These are phyloP conservation scores for Silurus asotus DNA, from an alignment of 2,113 vertebrate genomes.

Conservation along the genomic window DNA sequence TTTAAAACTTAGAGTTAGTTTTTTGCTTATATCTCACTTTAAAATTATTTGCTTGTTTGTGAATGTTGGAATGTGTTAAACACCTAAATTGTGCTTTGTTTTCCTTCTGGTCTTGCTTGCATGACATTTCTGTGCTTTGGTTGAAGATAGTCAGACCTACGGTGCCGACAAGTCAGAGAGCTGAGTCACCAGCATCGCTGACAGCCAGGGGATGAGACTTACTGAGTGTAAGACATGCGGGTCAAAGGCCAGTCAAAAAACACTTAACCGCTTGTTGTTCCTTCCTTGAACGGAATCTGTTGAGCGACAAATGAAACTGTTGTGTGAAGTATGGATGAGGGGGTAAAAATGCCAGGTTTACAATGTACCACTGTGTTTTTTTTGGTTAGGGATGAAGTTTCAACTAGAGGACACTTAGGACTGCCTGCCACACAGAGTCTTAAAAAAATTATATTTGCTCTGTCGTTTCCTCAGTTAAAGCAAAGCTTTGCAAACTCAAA, in stretches of 20 bases:
- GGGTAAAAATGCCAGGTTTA: constrained; percentile 52
- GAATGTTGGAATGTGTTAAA: not conserved
- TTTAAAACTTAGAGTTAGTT: no score
- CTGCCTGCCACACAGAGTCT: constrained; percentile 17
- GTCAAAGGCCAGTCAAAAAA: constrained; percentile 66
- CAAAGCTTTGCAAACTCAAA: constrained; percentile 43
- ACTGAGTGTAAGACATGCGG: constrained; percentile 40
- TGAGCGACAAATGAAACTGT: constrained; percentile 63
- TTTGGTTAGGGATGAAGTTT: constrained; percentile 55
- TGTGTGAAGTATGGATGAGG: constrained; percentile 49
- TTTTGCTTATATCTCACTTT: not conserved
- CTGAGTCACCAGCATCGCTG: constrained; percentile 53
- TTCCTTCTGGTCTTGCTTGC: not conserved
- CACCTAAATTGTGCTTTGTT: not conserved
- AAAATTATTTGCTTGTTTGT: not conserved
- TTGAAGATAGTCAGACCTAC: constrained; percentile 15
- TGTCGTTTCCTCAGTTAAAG: constrained; percentile 26
- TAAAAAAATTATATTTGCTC: constrained; percentile 50
- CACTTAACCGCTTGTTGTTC: constrained; percentile 65
- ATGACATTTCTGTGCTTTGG: constrained; percentile 6
- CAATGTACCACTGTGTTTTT: constrained; percentile 41
- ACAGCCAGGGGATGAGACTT: constrained; percentile 56
- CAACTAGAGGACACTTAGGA: constrained; percentile 43
- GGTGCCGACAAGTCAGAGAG: constrained; percentile 60
- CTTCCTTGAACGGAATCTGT: constrained; percentile 60